These are phyloP conservation scores for Callaeas wilsoni DNA, from an alignment of 2,113 vertebrate genomes.

Conservation along the genomic window DNA sequence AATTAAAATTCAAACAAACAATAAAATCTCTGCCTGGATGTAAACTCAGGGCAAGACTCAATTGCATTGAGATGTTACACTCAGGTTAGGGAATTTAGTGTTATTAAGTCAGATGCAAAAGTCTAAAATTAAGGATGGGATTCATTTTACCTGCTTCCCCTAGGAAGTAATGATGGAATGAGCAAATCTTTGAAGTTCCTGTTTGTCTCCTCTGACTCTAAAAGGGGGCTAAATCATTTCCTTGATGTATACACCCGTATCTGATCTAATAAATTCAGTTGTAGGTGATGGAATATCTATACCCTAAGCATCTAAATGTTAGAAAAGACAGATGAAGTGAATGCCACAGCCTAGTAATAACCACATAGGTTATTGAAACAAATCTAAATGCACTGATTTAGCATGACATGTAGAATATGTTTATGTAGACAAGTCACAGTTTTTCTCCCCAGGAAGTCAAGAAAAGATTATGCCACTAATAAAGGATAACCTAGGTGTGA, in stretches of 20 bases:
- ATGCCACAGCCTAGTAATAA: background rate
- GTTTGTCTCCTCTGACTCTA: background rate
- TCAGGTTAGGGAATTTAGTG: background rate
- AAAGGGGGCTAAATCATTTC: background rate
- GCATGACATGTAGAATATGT: background rate
- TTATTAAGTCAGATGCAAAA: background rate
- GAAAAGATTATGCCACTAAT: background rate
- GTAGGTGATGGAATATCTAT: background rate
- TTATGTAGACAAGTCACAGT: background rate
- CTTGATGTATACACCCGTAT: background rate
- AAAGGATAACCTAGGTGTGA: background rate
- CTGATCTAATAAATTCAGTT: background rate
- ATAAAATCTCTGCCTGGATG: background rate
- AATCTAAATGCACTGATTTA: background rate
- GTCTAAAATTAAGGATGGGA: background rate
- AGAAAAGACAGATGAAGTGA: background rate
- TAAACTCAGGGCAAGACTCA: background rate
- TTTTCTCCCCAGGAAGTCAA: background rate
- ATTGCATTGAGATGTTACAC: background rate
- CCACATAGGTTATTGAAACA: background rate
- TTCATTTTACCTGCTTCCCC: background rate
- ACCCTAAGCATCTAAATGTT: background rate
- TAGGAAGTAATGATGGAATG: background rate
- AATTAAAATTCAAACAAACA: slow-evolving; percentile 5
- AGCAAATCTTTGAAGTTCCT: background rate